Percentiles rank a stretch among this genome's conserved stretches.
Evolutionary conservation across 2,888 invertebrate genomes (phyloP).

Genomic region (Drosophila atripex): DNA sequence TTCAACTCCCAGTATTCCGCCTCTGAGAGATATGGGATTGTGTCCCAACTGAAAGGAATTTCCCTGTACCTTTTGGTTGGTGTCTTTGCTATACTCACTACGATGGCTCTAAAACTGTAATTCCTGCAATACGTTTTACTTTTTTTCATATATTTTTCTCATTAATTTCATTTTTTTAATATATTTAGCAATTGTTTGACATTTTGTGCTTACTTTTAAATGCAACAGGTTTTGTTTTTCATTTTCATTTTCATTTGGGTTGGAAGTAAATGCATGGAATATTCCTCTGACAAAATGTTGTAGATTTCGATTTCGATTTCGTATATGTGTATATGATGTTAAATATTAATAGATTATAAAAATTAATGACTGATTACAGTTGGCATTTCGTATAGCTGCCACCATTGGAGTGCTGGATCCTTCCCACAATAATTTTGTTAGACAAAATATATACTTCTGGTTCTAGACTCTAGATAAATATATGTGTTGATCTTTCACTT

Average conservation of each 20-base stretch:
- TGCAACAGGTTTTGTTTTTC: constrained; percentile 55
- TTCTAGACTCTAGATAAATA: constrained; percentile 45
- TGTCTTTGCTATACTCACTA: constrained; percentile 31
- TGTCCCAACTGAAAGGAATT: not conserved
- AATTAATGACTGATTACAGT: constrained; percentile 59
- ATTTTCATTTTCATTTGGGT: constrained; percentile 23
- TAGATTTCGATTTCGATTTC: constrained; percentile 42
- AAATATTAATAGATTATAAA: constrained; percentile 61
- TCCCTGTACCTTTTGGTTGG: not conserved
- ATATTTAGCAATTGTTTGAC: constrained; percentile 48
- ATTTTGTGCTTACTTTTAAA: constrained; percentile 62
- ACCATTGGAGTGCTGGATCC: constrained; percentile 36
- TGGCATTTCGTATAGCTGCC: constrained; percentile 59
- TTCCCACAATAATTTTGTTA: constrained; percentile 64
- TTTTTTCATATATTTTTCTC: constrained; percentile 53
- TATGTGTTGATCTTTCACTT: constrained; percentile 45
- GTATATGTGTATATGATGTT: constrained; percentile 42
- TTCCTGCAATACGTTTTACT: not conserved
- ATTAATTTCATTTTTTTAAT: constrained; percentile 42
- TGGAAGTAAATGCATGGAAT: constrained; percentile 47
- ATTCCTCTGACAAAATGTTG: constrained; percentile 34
- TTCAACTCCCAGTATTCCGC: not conserved
- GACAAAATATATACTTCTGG: constrained; percentile 65
- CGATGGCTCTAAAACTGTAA: constrained; percentile 38
- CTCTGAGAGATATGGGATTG: constrained; percentile 25